phyloP scores from a whole-genome alignment of 37 sponge, comb jelly and placozoan genomes.

The Chondrosia reniformis region DNA sequence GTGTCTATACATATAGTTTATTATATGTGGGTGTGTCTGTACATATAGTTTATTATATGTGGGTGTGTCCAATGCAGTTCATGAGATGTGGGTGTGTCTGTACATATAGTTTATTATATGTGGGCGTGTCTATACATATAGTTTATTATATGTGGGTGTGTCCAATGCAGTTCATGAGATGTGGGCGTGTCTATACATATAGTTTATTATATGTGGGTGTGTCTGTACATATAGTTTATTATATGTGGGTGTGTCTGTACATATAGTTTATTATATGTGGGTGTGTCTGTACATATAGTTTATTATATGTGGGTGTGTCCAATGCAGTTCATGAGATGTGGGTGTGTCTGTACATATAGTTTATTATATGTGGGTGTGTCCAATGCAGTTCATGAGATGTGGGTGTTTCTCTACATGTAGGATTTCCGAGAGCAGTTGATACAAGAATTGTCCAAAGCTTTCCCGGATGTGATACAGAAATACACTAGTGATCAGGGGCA shows the following conservation, averaged over 20 bases:
- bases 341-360: neutral
- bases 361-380: neutral
- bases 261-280: neutral
- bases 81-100: no score
- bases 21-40: neutral
- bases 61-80: neutral
- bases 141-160: neutral
- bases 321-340: neutral
- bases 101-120: neutral
- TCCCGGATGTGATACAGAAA: constrained; percentile 36
- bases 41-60: neutral
- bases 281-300: neutral
- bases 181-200: no score
- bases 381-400: neutral
- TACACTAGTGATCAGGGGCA: constrained; percentile 4
- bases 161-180: no score
- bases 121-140: neutral
- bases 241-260: no score
- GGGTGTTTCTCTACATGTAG: constrained; percentile 25
- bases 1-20: no score
- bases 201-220: no score
- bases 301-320: neutral
- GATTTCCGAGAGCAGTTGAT: constrained; percentile 60
- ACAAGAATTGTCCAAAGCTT: constrained; percentile 47
- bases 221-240: no score